Evolutionary conservation across 1,140 invertebrate species (phyloP).

Genomic region (Micrasema minimum): DNA sequence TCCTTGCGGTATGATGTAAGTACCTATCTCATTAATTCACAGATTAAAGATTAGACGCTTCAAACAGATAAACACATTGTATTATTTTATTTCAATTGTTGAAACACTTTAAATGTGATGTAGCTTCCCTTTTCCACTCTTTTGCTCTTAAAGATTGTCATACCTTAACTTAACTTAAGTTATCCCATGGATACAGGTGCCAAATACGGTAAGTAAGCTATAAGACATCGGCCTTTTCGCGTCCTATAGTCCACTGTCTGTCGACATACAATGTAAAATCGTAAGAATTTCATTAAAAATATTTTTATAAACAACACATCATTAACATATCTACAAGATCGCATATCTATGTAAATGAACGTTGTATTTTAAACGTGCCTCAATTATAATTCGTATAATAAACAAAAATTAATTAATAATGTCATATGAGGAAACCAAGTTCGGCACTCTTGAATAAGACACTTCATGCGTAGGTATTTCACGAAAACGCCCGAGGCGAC

Average conservation of each 20-base stretch:
- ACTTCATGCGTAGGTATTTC: constrained; percentile 1
- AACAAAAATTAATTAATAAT: constrained; percentile 5
- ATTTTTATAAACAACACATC: not conserved
- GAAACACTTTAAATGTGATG: constrained; percentile 8
- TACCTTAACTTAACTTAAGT: no score
- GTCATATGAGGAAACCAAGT: not conserved
- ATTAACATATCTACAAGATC: not conserved
- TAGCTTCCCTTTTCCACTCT: not conserved
- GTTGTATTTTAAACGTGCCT: not conserved
- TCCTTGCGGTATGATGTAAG: no score
- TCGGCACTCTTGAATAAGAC: constrained; percentile 18
- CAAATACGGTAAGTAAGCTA: no score
- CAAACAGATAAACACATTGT: constrained; percentile 22
- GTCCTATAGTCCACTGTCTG: no score
- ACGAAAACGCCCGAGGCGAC: constrained; percentile 8
- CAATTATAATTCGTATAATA: not conserved
- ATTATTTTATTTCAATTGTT: constrained; percentile 27
- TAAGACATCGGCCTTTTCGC: no score
- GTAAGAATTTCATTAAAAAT: no score
- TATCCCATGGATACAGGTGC: no score
- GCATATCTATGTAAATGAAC: not conserved
- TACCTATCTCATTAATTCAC: not conserved
- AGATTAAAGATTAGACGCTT: not conserved
- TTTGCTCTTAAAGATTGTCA: no score
- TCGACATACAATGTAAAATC: no score